Percentiles rank a stretch among this genome's conserved stretches.
These are phyloP conservation scores for Polymixis flavicincta DNA, from an alignment of 2,888 invertebrate species.

Conservation along the genomic window DNA sequence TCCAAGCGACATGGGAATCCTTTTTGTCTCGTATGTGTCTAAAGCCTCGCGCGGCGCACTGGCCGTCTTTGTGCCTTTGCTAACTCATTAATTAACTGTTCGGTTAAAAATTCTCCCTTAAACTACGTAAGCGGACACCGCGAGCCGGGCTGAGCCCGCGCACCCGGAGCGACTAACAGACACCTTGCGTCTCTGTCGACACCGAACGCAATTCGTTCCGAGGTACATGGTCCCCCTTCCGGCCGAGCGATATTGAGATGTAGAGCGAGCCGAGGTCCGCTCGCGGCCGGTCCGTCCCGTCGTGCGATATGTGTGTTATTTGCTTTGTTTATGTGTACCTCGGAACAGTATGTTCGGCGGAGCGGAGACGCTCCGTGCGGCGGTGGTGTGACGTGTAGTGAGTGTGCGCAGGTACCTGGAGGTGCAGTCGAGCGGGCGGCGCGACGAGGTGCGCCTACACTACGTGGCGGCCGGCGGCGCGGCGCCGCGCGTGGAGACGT, in stretches of 20 bases:
- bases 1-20: slow-evolving; percentile 91
- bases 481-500: slow-evolving; percentile 94
- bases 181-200: slow-evolving; percentile 80
- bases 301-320: slow-evolving; percentile 86
- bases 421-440: slow-evolving; percentile 97
- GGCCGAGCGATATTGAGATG: slow-evolving; percentile 91
- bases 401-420: slow-evolving; percentile 94
- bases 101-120: slow-evolving; percentile 62
- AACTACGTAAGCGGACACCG: slow-evolving; percentile 72
- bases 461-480: slow-evolving; percentile 93
- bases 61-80: slow-evolving; percentile 61
- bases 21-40: slow-evolving; percentile 82
- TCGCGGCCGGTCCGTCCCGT: slow-evolving; percentile 82
- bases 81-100: slow-evolving; percentile 64
- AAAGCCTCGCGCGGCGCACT: slow-evolving; percentile 74
- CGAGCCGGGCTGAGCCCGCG: slow-evolving; percentile 78
- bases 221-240: slow-evolving; percentile 91
- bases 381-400: slow-evolving; percentile 67
- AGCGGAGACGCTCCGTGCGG: slow-evolving; percentile 75
- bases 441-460: slow-evolving; percentile 96
- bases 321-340: slow-evolving; percentile 90
- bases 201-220: slow-evolving; percentile 90
- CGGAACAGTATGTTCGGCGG: slow-evolving; percentile 88
- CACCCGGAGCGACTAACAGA: slow-evolving; percentile 78
- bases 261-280: slow-evolving; percentile 89